These are phyloP conservation scores for Polyploca ridens DNA, from an alignment of 2,888 invertebrate species.

Conservation along the genomic window DNA sequence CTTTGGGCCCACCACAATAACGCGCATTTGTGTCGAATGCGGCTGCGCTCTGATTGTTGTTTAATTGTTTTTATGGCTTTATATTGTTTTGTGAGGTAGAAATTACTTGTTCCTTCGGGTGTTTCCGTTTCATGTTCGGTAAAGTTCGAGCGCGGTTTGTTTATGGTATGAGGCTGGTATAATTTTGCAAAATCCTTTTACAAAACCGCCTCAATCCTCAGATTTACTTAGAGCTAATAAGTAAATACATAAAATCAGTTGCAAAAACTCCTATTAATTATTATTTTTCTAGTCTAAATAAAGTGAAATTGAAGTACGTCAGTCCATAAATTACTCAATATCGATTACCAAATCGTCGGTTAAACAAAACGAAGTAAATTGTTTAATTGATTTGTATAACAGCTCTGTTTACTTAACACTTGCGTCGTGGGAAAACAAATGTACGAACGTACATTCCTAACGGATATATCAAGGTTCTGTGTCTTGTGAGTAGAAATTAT, in stretches of 20 bases:
- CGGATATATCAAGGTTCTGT: not conserved
- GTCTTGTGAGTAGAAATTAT: not conserved
- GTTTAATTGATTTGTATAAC: not conserved
- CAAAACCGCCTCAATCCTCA: too few species aligned
- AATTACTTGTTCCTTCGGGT: not conserved
- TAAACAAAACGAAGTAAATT: not conserved
- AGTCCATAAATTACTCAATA: not conserved
- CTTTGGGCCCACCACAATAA: conserved; percentile 33
- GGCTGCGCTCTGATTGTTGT: conserved; percentile 47
- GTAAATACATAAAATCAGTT: too few species aligned
- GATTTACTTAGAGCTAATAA: too few species aligned
- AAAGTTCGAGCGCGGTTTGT: not conserved
- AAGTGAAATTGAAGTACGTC: too few species aligned
- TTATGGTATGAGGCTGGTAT: too few species aligned
- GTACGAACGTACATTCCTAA: conserved; percentile 6
- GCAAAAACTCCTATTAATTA: not conserved
- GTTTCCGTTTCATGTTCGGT: not conserved
- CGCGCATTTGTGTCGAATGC: conserved; percentile 25
- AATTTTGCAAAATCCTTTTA: too few species aligned
- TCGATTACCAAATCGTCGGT: not conserved
- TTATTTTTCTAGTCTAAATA: too few species aligned
- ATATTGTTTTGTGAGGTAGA: conserved; percentile 7
- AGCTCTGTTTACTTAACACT: conserved; percentile 23
- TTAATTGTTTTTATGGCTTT: conserved; percentile 64
- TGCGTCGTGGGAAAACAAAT: conserved; percentile 20